Percentiles rank a stretch among this genome's conserved stretches.
Conservation (phyloP, 2,113 vertebrate species). For the Oryzias celebensis region DNA sequence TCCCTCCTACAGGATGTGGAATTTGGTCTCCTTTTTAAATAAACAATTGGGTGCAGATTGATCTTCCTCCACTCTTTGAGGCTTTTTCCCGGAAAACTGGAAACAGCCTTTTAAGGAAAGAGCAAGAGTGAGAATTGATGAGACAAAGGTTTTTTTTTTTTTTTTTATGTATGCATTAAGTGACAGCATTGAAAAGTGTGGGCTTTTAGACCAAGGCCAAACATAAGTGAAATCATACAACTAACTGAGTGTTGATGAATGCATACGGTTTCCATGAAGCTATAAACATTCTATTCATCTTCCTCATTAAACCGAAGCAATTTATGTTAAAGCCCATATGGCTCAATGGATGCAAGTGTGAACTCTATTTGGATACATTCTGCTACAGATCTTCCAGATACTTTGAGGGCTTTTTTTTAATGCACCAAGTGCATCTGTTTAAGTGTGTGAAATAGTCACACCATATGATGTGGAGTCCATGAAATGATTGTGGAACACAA, state of each 20-base stretch:
- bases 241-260: constrained; percentile 49
- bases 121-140: constrained; percentile 12
- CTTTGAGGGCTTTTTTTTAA: constrained; percentile 11
- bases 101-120: constrained; percentile 7
- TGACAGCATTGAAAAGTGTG: constrained; percentile 10
- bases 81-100: constrained; percentile 7
- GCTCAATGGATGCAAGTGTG: constrained; percentile 13
- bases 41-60: constrained; percentile 27
- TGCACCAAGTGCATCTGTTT: constrained; percentile 12
- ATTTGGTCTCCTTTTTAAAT: constrained; percentile 49
- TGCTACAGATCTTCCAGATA: constrained; percentile 25
- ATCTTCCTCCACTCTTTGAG: constrained; percentile 27
- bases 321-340: constrained; percentile 63
- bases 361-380: constrained; percentile 5
- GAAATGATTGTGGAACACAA: constrained; percentile 28
- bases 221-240: constrained; percentile 75
- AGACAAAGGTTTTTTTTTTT: background rate
- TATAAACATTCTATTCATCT: constrained; percentile 51
- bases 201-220: constrained; percentile 66
- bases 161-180: constrained; percentile 25
- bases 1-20: constrained; percentile 47
- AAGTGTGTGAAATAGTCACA: constrained; percentile 5
- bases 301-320: constrained; percentile 59
- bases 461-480: constrained; percentile 1
- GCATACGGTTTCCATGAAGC: constrained; percentile 33